Conservation (phyloP, 2,113 vertebrate species). For the Pseudopipra pipra region DNA sequence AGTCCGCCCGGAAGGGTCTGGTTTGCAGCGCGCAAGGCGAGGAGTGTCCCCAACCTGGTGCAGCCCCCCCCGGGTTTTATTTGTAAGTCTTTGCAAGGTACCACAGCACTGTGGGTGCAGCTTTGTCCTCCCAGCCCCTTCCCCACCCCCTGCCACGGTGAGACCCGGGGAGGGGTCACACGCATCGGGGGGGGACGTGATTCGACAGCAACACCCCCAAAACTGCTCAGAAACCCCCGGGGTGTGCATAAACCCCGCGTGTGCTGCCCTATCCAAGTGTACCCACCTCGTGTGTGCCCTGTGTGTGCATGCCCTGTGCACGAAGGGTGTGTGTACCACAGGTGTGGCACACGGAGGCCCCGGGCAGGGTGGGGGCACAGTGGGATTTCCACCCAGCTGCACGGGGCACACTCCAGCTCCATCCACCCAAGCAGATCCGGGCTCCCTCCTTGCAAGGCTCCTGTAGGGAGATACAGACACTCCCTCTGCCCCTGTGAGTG, state of each 20-base stretch:
- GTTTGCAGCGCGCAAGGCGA: not conserved
- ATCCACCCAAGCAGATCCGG: rapidly evolving
- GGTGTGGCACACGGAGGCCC: rapidly evolving
- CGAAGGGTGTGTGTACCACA: rapidly evolving
- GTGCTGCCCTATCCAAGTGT: not conserved
- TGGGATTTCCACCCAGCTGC: not conserved
- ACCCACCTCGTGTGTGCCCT: not conserved
- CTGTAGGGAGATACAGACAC: not conserved
- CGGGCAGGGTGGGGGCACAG: rapidly evolving
- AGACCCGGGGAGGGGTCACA: not conserved
- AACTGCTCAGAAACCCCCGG: not conserved
- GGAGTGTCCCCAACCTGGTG: not conserved
- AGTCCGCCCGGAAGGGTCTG: not conserved
- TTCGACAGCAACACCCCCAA: too few species aligned
- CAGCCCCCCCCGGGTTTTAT: not conserved
- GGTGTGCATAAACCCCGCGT: rapidly evolving
- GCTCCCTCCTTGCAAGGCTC: rapidly evolving
- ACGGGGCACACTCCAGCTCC: rapidly evolving
- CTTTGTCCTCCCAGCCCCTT: not conserved
- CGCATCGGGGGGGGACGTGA: rapidly evolving
- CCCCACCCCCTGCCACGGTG: not conserved
- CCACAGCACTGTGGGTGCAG: not conserved
- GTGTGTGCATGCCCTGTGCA: rapidly evolving
- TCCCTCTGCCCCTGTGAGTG: rapidly evolving
- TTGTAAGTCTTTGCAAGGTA: not conserved